Evolutionary conservation across 2,797 vertebrate species (phyloP).

Genomic region (Aeoliscus strigatus): DNA sequence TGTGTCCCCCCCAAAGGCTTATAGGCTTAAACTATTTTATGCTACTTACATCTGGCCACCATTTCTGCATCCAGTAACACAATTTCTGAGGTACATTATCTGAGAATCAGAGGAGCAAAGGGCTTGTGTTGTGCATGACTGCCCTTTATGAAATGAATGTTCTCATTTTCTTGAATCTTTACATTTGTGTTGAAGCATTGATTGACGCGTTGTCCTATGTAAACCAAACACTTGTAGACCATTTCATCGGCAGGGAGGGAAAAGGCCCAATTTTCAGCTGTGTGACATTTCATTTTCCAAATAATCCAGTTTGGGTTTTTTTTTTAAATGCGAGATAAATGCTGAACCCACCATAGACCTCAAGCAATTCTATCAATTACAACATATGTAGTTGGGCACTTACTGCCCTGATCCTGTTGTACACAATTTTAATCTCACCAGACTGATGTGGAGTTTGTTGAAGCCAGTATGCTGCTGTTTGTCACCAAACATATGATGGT

Average conservation of each 20-base stretch:
- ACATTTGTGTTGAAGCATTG: background rate
- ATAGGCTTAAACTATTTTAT: slow-evolving; percentile 26
- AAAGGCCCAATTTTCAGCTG: background rate
- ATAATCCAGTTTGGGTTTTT: background rate
- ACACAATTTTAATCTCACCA: background rate
- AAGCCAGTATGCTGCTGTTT: background rate
- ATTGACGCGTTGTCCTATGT: background rate
- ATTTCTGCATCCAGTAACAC: slow-evolving; percentile 34
- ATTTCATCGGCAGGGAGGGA: background rate
- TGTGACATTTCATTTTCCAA: slow-evolving; percentile 1
- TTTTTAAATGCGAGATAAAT: background rate
- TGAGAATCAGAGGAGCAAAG: slow-evolving; percentile 10
- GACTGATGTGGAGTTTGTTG: background rate
- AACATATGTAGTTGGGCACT: background rate
- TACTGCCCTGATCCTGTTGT: background rate
- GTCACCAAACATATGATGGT: background rate
- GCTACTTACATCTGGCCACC: slow-evolving; percentile 26
- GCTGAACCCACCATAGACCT: background rate
- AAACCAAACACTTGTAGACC: background rate
- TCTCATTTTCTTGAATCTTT: background rate
- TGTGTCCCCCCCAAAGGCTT: slow-evolving; percentile 11
- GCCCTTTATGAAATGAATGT: background rate
- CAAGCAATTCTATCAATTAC: too few species aligned
- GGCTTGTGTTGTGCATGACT: slow-evolving; percentile 6
- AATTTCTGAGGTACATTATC: slow-evolving; percentile 31